Evolutionary conservation across 2,113 vertebrate species (phyloP).

Genomic region (Atherinomorus stipes): DNA sequence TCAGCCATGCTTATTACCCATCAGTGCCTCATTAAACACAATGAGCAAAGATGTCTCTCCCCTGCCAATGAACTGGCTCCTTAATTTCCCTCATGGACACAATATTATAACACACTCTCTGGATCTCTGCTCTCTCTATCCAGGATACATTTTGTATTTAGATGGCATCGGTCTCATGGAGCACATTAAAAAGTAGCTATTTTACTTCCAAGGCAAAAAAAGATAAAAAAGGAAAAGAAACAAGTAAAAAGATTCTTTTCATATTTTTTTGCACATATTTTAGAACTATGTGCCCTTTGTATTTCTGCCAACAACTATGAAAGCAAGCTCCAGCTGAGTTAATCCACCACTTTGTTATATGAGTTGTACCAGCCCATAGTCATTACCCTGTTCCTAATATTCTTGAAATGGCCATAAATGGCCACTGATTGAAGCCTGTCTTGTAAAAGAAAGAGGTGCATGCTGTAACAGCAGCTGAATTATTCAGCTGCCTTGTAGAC

Average conservation of each 20-base stretch:
- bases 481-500: slow-evolving; percentile 78
- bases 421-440: slow-evolving; percentile 69
- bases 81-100: slow-evolving; percentile 85
- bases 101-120: slow-evolving; percentile 66
- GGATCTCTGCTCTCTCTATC: slow-evolving; percentile 11
- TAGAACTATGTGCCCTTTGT: slow-evolving; percentile 25
- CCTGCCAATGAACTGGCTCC: slow-evolving; percentile 80
- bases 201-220: slow-evolving; percentile 3
- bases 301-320: background rate
- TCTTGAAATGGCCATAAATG: slow-evolving; percentile 68
- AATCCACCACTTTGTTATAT: slow-evolving; percentile 9
- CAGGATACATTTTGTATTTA: slow-evolving; percentile 66
- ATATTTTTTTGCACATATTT: slow-evolving; percentile 27
- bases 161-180: slow-evolving; percentile 60
- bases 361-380: slow-evolving; percentile 18
- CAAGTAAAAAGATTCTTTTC: slow-evolving; percentile 39
- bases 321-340: slow-evolving; percentile 19
- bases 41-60: slow-evolving; percentile 81
- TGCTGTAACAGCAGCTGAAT: slow-evolving; percentile 77
- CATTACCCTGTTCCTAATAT: slow-evolving; percentile 50
- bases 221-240: slow-evolving; percentile 5
- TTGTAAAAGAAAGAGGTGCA: slow-evolving; percentile 67
- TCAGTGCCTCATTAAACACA: slow-evolving; percentile 86
- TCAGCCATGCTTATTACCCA: slow-evolving; percentile 84
- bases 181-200: slow-evolving; percentile 60